Evolutionary conservation across 1,140 invertebrate genomes (phyloP), one percentile per base, ranked within the genome.

Genomic region (Venustaconcha ellipsiformis): DNA sequence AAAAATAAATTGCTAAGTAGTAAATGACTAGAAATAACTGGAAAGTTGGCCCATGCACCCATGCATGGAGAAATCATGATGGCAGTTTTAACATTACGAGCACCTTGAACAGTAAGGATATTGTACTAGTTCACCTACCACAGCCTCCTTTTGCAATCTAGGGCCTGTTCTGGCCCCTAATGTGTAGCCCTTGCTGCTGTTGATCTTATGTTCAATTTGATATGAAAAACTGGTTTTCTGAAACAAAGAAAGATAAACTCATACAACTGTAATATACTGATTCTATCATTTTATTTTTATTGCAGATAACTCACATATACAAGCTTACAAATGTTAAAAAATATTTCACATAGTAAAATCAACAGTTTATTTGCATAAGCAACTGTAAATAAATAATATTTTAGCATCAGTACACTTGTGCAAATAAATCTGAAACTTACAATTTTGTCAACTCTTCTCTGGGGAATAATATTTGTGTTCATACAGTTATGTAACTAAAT

Each of bases 181-280:
- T 58, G 86, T 83, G 73, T 89, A 89, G 23, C 88, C 88, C 73
- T 86, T 87, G 1, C 30, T 74, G 57, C 87, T 88, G 14, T 80
- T 83, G 23, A 88, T 65, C 56, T 86, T 87, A 56, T 80, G 79
- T 37, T 88, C 82, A 55, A 86, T 78, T 48, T 83, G 66, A 78
- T 88, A 86, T 71, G 70, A 73, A 26, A 89, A 84, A 72, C 81
- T 88, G 23, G 84, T 89, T 81, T 84, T 84, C 88, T 89, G 82
- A 65, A 80, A 80, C 26, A 57, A 58, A 72, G 66, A 70, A 73
- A 23, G 56, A 72, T 67, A 30, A 30, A 30, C 26, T 30, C 26
- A 70, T 48, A 48, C 37, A 48, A 48, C 30, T 6, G 67, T 37
- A 66, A 74, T 59, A 55, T 65, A 58, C 20, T 67, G 55, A 64